Evolutionary conservation across 1,140 invertebrate species (phyloP).

Genomic region (Asobara japonica): DNA sequence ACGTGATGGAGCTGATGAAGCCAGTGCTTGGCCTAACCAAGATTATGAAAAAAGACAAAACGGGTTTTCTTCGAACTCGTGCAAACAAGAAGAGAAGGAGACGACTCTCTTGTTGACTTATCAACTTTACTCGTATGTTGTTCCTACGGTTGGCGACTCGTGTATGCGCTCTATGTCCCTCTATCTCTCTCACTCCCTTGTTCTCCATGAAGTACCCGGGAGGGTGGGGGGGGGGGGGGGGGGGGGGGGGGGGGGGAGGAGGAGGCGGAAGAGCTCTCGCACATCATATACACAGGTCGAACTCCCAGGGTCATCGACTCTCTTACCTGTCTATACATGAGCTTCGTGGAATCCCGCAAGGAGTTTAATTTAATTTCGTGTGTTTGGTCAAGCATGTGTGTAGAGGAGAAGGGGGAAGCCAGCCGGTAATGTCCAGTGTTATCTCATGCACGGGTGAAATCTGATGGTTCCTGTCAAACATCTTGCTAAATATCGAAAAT

Average conservation of each 20-base stretch:
- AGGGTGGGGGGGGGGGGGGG: too few species aligned
- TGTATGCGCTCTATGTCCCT: background rate
- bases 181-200: background rate
- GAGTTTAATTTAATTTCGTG: constrained; percentile 38
- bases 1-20: constrained; percentile 41
- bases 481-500: background rate
- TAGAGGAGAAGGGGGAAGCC: background rate
- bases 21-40: constrained; percentile 15
- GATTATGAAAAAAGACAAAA: constrained; percentile 47
- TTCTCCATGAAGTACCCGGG: too few species aligned
- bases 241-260: background rate
- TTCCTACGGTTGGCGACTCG: constrained; percentile 28
- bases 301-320: constrained; percentile 36
- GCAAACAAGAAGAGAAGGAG: constrained; percentile 47
- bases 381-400: constrained; percentile 17
- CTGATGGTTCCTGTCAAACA: constrained; percentile 35
- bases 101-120: constrained; percentile 54
- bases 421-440: background rate
- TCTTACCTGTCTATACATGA: constrained; percentile 22
- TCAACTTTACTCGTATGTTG: constrained; percentile 53
- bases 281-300: constrained; percentile 7
- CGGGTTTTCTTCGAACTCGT: constrained; percentile 57
- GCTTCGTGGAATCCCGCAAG: constrained; percentile 33
- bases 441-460: constrained; percentile 18
- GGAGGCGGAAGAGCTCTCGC: background rate